A percentile compares a stretch with the other conserved stretches of the same genome.
Conservation (phyloP, 2,113 vertebrate species). For the Oryzias javanicus region DNA sequence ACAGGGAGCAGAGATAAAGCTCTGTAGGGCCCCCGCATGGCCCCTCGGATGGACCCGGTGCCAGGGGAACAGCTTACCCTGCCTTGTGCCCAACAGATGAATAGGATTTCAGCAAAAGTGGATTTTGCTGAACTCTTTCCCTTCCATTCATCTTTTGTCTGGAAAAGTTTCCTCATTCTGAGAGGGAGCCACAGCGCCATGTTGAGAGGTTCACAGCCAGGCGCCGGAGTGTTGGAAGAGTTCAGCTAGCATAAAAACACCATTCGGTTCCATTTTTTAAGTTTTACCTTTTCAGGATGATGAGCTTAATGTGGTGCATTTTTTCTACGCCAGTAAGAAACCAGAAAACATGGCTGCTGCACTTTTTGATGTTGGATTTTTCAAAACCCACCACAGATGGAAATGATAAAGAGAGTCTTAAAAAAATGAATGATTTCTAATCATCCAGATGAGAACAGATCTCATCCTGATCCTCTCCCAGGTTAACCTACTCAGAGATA, state of each 20-base stretch:
- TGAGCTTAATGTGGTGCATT: constrained; percentile 10
- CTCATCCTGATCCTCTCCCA: constrained; percentile 39
- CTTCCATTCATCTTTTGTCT: constrained; percentile 56
- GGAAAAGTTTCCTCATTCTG: constrained; percentile 51
- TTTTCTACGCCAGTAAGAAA: too few species aligned
- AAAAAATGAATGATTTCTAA: constrained; percentile 32
- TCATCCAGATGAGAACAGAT: constrained; percentile 36
- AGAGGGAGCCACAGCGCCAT: constrained; percentile 25
- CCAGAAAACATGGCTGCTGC: constrained; percentile 25
- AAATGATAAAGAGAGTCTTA: constrained; percentile 16
- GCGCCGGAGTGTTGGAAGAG: constrained; percentile 37
- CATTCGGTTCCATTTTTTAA: neutral
- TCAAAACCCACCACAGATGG: constrained; percentile 24
- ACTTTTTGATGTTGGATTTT: constrained; percentile 15
- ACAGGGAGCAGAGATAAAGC: constrained; percentile 74
- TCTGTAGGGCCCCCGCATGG: constrained; percentile 59
- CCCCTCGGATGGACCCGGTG: constrained; percentile 67
- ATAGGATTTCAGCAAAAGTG: constrained; percentile 75
- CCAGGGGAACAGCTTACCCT: constrained; percentile 76
- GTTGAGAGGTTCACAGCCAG: constrained; percentile 33
- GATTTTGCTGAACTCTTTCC: constrained; percentile 72
- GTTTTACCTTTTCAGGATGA: constrained; percentile 29
- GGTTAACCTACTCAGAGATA: constrained; percentile 54
- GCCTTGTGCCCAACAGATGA: constrained; percentile 75
- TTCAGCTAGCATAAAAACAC: constrained; percentile 38